Evolutionary conservation across 2,797 vertebrate species (phyloP), one percentile per base, ranked within the genome.

Genomic region (Alauda arvensis): DNA sequence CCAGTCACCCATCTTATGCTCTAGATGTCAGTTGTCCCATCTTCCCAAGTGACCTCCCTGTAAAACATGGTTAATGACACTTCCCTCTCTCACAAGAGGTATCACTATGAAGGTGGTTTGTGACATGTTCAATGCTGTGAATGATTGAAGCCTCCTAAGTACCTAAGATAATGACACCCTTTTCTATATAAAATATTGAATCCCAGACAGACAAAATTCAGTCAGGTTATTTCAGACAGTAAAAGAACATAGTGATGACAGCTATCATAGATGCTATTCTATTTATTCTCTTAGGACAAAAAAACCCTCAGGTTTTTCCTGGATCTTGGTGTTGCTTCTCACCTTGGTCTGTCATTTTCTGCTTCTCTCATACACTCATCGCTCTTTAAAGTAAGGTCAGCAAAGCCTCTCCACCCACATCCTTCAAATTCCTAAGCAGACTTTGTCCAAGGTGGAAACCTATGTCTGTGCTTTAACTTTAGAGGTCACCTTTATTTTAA

Each of bases 401-500:
- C 40, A 87, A 65, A 77, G 37, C 48, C 26, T 89, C 37, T 78
- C 43, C 56, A 76, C 52, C 51, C 56, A 61, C 59, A 59, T 14
- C 55, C 55, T 68, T 75, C 48, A 45, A 59, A 83, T 81, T 90
- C 66, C 63, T 48, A 23, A 52, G 52, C 45, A 66, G 52, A 43
- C 11, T 85, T 86, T 76, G 52, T 78, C 34, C 21, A 37, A 67
- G 14, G 9, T 45, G 20, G 48, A 87, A 85, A 65, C 37, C 6
- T 62, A 37, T 37, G 37, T 37, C 37, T 37, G 4, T 57, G 48
- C 51, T 81, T 89, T 87, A 76, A 42, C 34, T 83, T 59, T 28
- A 81, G 56, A 76, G 10, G 24, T 76, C 80, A 69, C 24, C 40
- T 90, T 66, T 66, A 33, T 87, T 88, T 83, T 55, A 68, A 55